Evolutionary conservation across 2,888 invertebrate genomes (phyloP).

Genomic region (Allygus modestus): DNA sequence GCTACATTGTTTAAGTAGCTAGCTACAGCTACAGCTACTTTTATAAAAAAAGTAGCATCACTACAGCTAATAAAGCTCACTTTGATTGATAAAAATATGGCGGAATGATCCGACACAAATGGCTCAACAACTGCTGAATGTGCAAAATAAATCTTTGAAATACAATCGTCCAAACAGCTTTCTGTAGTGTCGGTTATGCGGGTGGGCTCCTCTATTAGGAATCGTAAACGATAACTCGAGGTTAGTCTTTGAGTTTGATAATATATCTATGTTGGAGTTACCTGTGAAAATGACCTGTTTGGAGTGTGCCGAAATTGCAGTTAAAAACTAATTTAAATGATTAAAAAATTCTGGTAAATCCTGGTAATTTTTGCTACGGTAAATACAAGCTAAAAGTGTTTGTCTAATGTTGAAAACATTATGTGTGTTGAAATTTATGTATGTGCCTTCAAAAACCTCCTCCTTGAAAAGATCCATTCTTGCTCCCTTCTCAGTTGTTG

Average conservation of each 20-base stretch:
- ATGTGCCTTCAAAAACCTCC: background rate
- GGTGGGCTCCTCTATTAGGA: too few species aligned
- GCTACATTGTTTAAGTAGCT: too few species aligned
- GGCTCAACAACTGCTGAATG: too few species aligned
- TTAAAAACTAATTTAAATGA: background rate
- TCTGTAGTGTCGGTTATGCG: background rate
- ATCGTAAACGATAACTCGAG: background rate
- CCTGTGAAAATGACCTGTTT: background rate
- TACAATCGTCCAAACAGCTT: background rate
- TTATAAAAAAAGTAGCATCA: too few species aligned
- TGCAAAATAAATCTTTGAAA: too few species aligned
- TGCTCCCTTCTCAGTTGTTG: background rate
- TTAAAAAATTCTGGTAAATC: background rate
- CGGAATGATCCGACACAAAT: too few species aligned
- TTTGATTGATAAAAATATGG: too few species aligned
- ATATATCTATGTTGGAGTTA: background rate
- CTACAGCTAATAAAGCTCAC: too few species aligned
- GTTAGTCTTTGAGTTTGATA: background rate
- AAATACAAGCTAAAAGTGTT: background rate
- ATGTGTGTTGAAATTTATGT: background rate
- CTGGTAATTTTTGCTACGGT: background rate
- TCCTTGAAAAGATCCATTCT: background rate
- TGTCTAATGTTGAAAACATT: background rate
- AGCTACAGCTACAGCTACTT: too few species aligned
- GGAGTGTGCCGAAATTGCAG: background rate